A percentile compares a stretch with the other conserved stretches of the same genome.
Conservation (phyloP, 2,113 vertebrate genomes). For the Oryzias curvinotus region DNA sequence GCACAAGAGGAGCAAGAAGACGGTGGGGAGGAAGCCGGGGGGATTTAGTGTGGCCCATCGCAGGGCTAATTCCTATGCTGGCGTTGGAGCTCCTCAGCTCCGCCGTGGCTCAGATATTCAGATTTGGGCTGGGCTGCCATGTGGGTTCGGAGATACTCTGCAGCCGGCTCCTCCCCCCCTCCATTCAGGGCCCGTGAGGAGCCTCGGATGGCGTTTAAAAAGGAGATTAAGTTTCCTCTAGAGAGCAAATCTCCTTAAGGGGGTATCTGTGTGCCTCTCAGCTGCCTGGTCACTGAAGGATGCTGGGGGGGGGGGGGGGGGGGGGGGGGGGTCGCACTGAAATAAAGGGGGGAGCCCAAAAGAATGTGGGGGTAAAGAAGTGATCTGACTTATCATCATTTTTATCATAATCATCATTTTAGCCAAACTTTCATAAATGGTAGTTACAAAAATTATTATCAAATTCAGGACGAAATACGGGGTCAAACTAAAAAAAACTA, state of each 20-base stretch:
- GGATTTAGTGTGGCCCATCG: constrained; percentile 71
- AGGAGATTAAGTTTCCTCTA: constrained; percentile 83
- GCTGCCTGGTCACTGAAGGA: constrained; percentile 78
- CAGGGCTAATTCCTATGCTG: constrained; percentile 76
- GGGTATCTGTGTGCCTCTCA: constrained; percentile 81
- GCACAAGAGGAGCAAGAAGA: constrained; percentile 42
- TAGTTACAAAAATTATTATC: too few species aligned
- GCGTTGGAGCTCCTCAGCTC: constrained; percentile 69
- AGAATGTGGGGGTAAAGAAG: constrained; percentile 21
- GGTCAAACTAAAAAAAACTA: too few species aligned
- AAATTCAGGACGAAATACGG: too few species aligned
- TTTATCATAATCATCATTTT: too few species aligned
- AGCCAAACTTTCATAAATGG: too few species aligned
- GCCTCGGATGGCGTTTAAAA: constrained; percentile 79
- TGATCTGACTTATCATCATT: too few species aligned
- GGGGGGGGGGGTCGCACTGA: constrained; percentile 64
- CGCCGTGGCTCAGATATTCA: constrained; percentile 75
- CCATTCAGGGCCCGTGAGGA: constrained; percentile 74
- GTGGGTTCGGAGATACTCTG: constrained; percentile 78
- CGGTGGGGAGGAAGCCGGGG: constrained; percentile 31
- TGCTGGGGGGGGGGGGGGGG: constrained; percentile 59
- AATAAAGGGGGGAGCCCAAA: constrained; percentile 25
- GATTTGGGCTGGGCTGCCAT: constrained; percentile 79
- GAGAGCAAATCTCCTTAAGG: constrained; percentile 83
- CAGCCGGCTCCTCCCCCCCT: constrained; percentile 64